A percentile compares a stretch with the other conserved stretches of the same genome.
phyloP scores from a whole-genome alignment of 2,797 vertebrate genomes.

The Sylvia borin region DNA sequence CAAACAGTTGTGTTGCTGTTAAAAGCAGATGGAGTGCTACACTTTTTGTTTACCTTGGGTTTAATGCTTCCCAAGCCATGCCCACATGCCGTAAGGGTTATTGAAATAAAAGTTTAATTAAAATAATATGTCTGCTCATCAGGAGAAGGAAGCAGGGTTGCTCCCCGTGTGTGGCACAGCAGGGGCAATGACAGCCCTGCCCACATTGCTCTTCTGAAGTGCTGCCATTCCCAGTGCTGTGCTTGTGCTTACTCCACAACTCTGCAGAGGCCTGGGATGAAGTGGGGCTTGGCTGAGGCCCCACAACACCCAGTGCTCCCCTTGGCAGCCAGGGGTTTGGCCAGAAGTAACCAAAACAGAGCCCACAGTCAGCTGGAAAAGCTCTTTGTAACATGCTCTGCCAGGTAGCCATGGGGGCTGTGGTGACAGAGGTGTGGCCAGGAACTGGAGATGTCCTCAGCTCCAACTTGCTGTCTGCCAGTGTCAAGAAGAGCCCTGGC shows the following conservation, averaged over 20 bases:
- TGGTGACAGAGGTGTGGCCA: background rate
- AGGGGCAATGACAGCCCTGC: background rate
- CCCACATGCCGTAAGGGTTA: fast-evolving
- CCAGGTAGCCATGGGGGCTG: fast-evolving
- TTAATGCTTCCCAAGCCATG: background rate
- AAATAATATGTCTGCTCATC: background rate
- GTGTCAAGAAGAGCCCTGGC: background rate
- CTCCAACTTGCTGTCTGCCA: background rate
- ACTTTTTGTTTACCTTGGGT: background rate
- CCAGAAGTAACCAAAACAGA: background rate
- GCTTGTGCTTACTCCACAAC: background rate
- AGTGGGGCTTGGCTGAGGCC: background rate
- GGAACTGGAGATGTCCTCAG: background rate
- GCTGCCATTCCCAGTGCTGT: background rate
- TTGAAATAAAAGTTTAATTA: constrained; percentile 21
- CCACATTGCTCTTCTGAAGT: background rate
- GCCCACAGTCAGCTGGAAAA: background rate
- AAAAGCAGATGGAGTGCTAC: constrained; percentile 3
- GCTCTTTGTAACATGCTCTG: background rate
- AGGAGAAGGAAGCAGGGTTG: background rate
- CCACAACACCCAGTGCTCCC: fast-evolving
- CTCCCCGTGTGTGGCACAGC: background rate
- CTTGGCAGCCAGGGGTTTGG: background rate
- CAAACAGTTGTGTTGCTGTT: background rate
- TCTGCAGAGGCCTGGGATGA: background rate